Percentiles rank a stretch among this genome's conserved stretches.
These are phyloP conservation scores for Smutsia temminckii DNA, from an alignment of 2,797 vertebrate species.

Conservation along the genomic window DNA sequence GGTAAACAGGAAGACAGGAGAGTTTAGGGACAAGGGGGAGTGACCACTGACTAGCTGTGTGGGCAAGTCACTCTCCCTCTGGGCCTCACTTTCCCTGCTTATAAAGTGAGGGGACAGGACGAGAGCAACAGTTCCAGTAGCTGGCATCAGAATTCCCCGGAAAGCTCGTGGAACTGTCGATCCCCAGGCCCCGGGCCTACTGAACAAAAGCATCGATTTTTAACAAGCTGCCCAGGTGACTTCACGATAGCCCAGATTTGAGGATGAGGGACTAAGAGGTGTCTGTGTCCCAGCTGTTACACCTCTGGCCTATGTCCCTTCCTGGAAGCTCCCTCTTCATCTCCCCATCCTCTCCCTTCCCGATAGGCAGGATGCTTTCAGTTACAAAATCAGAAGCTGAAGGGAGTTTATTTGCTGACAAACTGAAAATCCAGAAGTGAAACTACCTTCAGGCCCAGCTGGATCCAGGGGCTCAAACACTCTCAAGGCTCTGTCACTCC, in stretches of 20 bases:
- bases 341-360: background rate
- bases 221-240: background rate
- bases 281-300: background rate
- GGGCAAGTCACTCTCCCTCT: background rate
- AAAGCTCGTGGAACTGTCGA: background rate
- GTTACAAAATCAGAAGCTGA: background rate
- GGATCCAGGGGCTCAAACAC: background rate
- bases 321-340: background rate
- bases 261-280: background rate
- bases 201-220: background rate
- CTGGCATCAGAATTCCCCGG: background rate
- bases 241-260: background rate
- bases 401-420: background rate
- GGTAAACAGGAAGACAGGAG: background rate
- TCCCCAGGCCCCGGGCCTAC: background rate
- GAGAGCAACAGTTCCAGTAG: background rate
- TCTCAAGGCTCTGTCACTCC: background rate
- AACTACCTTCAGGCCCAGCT: background rate
- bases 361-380: background rate
- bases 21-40: background rate
- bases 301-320: background rate
- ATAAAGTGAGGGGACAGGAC: background rate
- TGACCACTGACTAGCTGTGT: background rate
- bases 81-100: background rate
- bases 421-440: background rate